Percentiles rank a stretch among this genome's conserved stretches.
phyloP scores from a whole-genome alignment of 30 jellyfish, hydroid and myxozoan genomes.

The Hydractinia symbiolongicarpus region DNA sequence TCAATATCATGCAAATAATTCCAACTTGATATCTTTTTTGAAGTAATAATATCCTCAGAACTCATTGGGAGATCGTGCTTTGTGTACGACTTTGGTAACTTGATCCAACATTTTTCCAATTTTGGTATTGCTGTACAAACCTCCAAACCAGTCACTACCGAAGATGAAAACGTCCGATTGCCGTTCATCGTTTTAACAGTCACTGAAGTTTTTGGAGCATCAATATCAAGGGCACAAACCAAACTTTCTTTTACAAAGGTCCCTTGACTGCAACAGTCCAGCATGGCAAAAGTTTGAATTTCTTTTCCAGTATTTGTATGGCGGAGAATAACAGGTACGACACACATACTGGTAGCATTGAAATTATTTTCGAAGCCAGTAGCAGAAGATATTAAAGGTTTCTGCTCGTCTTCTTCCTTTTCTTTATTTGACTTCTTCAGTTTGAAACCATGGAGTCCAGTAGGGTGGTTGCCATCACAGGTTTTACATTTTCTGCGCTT shows the following conservation, averaged over 20 bases:
- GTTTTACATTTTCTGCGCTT: neutral
- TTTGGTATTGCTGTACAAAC: neutral
- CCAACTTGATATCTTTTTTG: too few relatives aligned
- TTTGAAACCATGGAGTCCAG: conserved; percentile 1
- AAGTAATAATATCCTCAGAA: neutral
- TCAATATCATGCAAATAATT: too few relatives aligned
- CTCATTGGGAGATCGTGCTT: neutral
- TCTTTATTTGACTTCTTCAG: neutral
- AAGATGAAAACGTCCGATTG: neutral
- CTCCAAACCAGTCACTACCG: neutral
- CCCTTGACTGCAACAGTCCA: neutral
- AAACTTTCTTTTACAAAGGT: neutral
- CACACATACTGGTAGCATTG: neutral
- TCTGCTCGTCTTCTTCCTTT: too few relatives aligned
- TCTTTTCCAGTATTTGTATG: neutral
- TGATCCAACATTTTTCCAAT: neutral
- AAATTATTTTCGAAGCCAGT: neutral
- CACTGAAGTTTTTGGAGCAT: neutral
- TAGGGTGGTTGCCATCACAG: neutral
- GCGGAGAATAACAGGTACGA: neutral
- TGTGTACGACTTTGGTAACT: neutral
- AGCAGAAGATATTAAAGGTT: neutral
- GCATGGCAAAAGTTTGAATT: neutral
- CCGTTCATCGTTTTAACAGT: neutral
- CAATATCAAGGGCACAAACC: neutral